Conservation (phyloP, 2,888 invertebrate species). For the Galeopsomyia nigrocyanea region DNA sequence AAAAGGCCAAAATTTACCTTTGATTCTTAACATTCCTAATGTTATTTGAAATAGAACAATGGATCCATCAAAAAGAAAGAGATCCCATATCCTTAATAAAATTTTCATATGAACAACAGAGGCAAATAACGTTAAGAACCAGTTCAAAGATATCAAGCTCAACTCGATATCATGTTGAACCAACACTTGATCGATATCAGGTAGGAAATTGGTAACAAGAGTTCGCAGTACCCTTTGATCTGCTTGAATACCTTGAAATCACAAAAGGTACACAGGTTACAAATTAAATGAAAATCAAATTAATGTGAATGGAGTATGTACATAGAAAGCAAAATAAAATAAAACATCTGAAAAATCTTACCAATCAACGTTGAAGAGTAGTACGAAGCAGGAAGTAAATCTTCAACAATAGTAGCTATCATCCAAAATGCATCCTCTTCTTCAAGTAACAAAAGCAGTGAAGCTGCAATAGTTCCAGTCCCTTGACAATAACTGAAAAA, state of each 20-base stretch:
- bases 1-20: constrained; percentile 63
- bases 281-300: constrained; percentile 6
- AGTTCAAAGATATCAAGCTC: constrained; percentile 95
- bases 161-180: constrained; percentile 95
- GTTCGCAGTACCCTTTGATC: constrained; percentile 96
- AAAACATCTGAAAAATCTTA: constrained; percentile 53
- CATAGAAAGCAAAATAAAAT: constrained; percentile 18
- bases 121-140: constrained; percentile 97
- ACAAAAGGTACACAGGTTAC: background rate
- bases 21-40: constrained; percentile 92
- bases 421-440: constrained; percentile 99
- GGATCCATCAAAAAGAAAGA: constrained; percentile 96
- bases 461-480: constrained; percentile 93
- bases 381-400: constrained; percentile 96
- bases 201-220: constrained; percentile 89
- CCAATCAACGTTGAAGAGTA: constrained; percentile 93
- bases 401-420: constrained; percentile 99
- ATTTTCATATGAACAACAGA: constrained; percentile 97
- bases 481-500: constrained; percentile 81
- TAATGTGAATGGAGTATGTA: background rate
- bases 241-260: constrained; percentile 82
- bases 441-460: constrained; percentile 91
- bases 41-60: constrained; percentile 94
- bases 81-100: constrained; percentile 94
- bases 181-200: constrained; percentile 90